Evolutionary conservation across 1,140 invertebrate species (phyloP), one percentile per base, ranked within the genome.

Genomic region (Nebria ingens): DNA sequence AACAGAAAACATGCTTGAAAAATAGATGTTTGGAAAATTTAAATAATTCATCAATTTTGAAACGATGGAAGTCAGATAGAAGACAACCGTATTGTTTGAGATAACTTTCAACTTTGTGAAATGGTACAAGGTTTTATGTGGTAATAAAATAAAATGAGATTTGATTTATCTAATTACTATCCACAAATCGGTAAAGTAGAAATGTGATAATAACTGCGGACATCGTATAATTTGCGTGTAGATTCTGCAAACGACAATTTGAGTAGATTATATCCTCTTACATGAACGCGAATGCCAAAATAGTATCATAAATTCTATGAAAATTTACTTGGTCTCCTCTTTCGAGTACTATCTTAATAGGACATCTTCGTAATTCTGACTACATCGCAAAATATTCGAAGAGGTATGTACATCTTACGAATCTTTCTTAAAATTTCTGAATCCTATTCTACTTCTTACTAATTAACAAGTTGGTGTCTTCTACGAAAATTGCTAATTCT

Each of bases 221-320:
- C 40, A 17, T 29, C 4, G 17, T 45, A 45, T 45, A 45, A 17
- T 45, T 45, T 17, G 40, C 6, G 9, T 45, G 40, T 17, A 17
- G 4, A 45, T 45, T 12, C 40, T 45, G 40, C 40, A 45, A 45
- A 45, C 17, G 40, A 45, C 40, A 45, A 45, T 45, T 29, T 45
- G 40, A 45, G 40, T 45, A 17, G 40, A 45, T 45, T 45, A 45
- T 45, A 45, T 45, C 17, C 9, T 45, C 40, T 45, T 45, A 17
- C 17, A 45, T 12, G 40, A 12, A 17, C 9, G 40, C 40, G 40
- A 9, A 17, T 45, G 40, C 40, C 40, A 45, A 29, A 45, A 45
- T 45, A 45, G 40, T 45, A 45, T 45, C 40, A 17, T 45, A 45
- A 45, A 45, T 45, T 45, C 40, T 17, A 45, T 45, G 40, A 17